Evolutionary conservation across 2,113 vertebrate species (phyloP).

Genomic region (Stictonetta naevosa): DNA sequence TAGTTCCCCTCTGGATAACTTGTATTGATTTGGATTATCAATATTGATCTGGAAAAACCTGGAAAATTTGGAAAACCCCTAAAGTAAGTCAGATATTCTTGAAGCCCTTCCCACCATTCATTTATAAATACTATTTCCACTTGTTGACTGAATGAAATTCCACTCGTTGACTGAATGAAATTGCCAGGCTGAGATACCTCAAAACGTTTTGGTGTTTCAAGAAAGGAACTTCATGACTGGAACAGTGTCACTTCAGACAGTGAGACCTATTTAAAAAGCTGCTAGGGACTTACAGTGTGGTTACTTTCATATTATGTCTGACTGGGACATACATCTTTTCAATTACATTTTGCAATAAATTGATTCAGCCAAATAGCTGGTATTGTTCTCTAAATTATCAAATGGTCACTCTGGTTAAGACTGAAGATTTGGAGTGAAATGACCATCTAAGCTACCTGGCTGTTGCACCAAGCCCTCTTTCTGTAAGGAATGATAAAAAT

Average conservation of each 20-base stretch:
- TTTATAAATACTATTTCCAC: neutral
- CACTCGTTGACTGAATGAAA: neutral
- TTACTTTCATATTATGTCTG: neutral
- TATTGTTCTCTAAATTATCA: neutral
- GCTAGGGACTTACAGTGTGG: neutral
- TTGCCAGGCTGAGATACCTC: neutral
- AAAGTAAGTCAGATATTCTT: neutral
- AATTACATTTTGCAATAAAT: neutral
- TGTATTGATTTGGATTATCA: neutral
- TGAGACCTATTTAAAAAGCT: neutral
- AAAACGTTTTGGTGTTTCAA: neutral
- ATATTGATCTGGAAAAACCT: neutral
- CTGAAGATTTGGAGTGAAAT: neutral
- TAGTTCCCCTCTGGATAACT: neutral
- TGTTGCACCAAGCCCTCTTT: neutral
- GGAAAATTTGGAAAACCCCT: neutral
- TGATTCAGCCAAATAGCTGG: fast-evolving
- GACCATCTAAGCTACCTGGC: neutral
- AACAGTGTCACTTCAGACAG: neutral
- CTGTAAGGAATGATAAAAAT: neutral
- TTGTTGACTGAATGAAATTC: neutral
- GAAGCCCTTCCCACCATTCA: neutral
- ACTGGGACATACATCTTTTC: neutral
- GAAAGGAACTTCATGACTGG: neutral
- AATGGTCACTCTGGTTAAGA: neutral